These are phyloP conservation scores for Drosophila bocki DNA, from an alignment of 1,140 invertebrate genomes.

Conservation along the genomic window DNA sequence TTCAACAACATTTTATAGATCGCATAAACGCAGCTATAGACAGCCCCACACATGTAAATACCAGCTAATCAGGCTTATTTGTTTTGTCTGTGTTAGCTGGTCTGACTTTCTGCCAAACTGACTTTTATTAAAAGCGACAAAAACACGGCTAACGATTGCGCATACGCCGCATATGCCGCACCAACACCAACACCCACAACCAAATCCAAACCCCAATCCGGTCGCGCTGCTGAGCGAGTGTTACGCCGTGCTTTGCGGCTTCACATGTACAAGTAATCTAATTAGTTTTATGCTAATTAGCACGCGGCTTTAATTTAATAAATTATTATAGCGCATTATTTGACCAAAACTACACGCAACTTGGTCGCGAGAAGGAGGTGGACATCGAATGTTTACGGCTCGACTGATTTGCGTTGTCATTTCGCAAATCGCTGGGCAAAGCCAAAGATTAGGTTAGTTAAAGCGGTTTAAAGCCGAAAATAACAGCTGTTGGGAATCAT, in stretches of 20 bases:
- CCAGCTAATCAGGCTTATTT: conserved; percentile 79
- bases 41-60: conserved; percentile 31
- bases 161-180: conserved; percentile 66
- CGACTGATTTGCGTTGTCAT: conserved; percentile 48
- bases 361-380: neutral
- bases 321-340: conserved; percentile 81
- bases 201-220: conserved; percentile 14
- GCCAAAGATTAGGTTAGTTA: conserved; percentile 24
- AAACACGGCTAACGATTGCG: conserved; percentile 64
- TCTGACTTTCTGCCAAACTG: conserved; percentile 78
- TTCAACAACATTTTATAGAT: neutral
- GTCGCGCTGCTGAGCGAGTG: conserved; percentile 19
- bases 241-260: conserved; percentile 67
- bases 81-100: conserved; percentile 51
- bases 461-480: conserved; percentile 14
- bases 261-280: conserved; percentile 81
- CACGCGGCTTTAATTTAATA: conserved; percentile 80
- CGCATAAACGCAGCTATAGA: conserved; percentile 5
- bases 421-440: conserved; percentile 39
- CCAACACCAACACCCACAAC: neutral
- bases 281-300: conserved; percentile 84
- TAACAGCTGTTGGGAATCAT: neutral
- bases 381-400: conserved; percentile 25
- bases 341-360: conserved; percentile 53
- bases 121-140: conserved; percentile 76